Evolutionary conservation across 2,113 vertebrate species (phyloP), one percentile per base, ranked within the genome.

Genomic region (Neopipo cinnamomea): DNA sequence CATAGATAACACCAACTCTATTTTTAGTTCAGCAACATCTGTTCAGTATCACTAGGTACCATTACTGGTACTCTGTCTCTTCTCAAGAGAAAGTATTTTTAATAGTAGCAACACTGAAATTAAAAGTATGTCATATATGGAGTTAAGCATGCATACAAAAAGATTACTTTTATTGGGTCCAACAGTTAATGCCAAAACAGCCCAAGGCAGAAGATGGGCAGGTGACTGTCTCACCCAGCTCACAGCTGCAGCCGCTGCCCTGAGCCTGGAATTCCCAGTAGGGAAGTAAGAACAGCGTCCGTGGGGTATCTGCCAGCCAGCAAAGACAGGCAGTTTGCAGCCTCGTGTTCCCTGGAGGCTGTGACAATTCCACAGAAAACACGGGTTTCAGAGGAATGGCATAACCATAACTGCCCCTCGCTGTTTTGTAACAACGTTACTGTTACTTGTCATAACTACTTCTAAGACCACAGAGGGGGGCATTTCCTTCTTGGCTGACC

Each of bases 151-250:
- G 22, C 2, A 1, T 65, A 56, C 33, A 63, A 65, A 49, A 47
- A 28, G 14, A 8, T 66, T 66, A 12, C 12, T 88, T 53, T 47
- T 35, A 11, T 2, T 11, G 47, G 21, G 30, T 37, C 17, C 44
- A 75, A 42, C 30, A 79, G 53, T 13, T 8, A 35, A 68, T 7
- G 39, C 17, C 52, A 56, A 49, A 72, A 22, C 7, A 72, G 28
- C 9, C 5, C 0, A 47, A 52, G 44, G 3, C 27, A 58, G 80
- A 41, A 46, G 59, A 6, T 0, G 19, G 11, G 55, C 0, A 1
- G 19, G 63, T 12, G 72, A 47, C 5, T 8, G 58, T 4, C 4
- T 3, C 35, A 52, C 37, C 10, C 17, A 19, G 50, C 76, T 33
- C 47, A 20, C 39, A 66, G 85, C 59, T 55, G 47, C 65, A n/a